Evolutionary conservation across 2,888 invertebrate genomes (phyloP), one percentile per base, ranked within the genome.

Genomic region (Mylabris sibirica): DNA sequence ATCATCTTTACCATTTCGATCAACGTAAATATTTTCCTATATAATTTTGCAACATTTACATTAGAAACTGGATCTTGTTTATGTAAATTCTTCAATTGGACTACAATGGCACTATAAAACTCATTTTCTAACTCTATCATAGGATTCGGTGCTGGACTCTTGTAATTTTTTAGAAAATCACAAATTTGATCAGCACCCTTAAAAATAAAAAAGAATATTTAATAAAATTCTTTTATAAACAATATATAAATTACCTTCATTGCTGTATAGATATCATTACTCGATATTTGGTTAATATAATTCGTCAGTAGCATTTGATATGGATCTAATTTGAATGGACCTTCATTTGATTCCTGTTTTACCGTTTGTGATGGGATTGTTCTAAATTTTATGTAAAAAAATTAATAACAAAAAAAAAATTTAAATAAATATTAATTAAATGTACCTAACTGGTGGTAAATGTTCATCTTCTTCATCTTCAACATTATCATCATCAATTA

Each of bases 311-410:
- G 69, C 62, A 70, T 70, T 30, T 67, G 86, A 67, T 90, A 89
- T 20, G 91, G 89, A 83, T 96, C 95, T 61, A 96, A 86, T 0
- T 92, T 90, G 84, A 93, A 96, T 26, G 94, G 93, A 22, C 95
- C 95, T 65, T 82, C 82, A 63, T 77, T 77, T 60, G 84, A 83
- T 12, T 87, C 86, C 8, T 57, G 57, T 70, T 86, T 86, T 0
- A 85, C 84, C 24, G 86, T 84, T 59, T 83, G 83, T 5, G 81
- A 78, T 20, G 88, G 57, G 14, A 57, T 88, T 77, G 79, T 74
- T 62, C 82, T 81, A 67, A 17, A 69, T 41, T 20, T 22, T 9
- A 20, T 3, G n/a, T n/a, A n/a, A n/a, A n/a, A 2, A 9, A 49
- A 17, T 44, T 44, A n/a, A n/a, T 8, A 20, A 5, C 8, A 9